These are phyloP conservation scores for Crocodylus rhombifer DNA, from an alignment of 2,797 vertebrate genomes.

Conservation along the genomic window DNA sequence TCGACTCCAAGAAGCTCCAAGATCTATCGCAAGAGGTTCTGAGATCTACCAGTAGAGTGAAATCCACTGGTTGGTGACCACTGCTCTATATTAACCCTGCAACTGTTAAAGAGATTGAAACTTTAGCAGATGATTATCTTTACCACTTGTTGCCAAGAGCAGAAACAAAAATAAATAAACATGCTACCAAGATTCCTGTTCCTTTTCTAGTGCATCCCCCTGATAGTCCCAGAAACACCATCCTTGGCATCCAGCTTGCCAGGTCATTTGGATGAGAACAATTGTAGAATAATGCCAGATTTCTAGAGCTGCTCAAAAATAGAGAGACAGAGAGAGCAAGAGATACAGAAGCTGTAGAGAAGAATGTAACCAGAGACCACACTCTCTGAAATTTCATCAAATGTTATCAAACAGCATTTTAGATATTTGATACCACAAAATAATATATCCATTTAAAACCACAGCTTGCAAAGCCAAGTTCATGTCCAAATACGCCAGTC, in stretches of 20 bases:
- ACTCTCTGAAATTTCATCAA: neutral
- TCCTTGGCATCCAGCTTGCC: accelerated
- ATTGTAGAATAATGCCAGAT: neutral
- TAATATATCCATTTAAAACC: neutral
- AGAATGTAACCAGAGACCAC: neutral
- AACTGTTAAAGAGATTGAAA: neutral
- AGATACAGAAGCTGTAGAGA: neutral
- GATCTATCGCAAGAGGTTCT: too few relatives aligned
- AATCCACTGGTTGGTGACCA: too few relatives aligned
- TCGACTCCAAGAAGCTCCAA: too few relatives aligned
- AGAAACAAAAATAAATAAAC: neutral
- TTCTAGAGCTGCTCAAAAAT: neutral
- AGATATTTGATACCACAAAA: neutral
- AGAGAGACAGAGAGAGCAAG: neutral
- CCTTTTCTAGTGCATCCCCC: neutral
- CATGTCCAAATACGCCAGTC: neutral
- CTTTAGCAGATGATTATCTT: neutral
- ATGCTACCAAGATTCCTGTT: neutral
- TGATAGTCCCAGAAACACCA: neutral
- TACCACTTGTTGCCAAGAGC: neutral
- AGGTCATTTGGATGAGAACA: neutral
- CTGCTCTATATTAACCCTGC: neutral
- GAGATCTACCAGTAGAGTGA: too few relatives aligned
- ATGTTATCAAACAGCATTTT: neutral
- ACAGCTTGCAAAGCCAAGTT: neutral